These are phyloP conservation scores for Caenorhabditis wallacei DNA, from an alignment of 2,888 invertebrate species.

Conservation along the genomic window DNA sequence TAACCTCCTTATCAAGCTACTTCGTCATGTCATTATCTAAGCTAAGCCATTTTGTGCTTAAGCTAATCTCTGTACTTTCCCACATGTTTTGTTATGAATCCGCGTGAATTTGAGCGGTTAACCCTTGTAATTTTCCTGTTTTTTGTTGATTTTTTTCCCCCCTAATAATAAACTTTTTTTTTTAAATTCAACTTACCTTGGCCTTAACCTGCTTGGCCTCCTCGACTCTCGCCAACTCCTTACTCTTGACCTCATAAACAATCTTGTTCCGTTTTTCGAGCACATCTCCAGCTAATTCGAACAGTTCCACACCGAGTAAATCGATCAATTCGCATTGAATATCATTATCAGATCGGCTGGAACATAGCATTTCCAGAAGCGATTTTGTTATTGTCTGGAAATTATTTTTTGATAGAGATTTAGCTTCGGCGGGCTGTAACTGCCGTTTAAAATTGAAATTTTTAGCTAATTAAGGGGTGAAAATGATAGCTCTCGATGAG, in stretches of 20 bases:
- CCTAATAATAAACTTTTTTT: neutral
- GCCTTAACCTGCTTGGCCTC: conserved; percentile 25
- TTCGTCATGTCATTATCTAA: too few relatives aligned
- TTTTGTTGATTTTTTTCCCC: too few relatives aligned
- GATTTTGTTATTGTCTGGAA: conserved; percentile 40
- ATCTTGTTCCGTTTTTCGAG: conserved; percentile 86
- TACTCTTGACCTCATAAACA: conserved; percentile 56
- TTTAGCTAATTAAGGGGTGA: too few relatives aligned
- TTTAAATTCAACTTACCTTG: conserved; percentile 47
- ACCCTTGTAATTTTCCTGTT: too few relatives aligned
- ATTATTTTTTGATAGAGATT: neutral
- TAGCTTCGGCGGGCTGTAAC: too few relatives aligned
- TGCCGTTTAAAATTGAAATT: too few relatives aligned
- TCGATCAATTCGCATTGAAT: conserved; percentile 87
- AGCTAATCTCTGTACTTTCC: too few relatives aligned
- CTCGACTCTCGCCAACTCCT: conserved; percentile 26
- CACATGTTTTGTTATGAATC: too few relatives aligned
- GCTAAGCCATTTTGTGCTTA: too few relatives aligned
- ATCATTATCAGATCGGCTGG: conserved; percentile 59
- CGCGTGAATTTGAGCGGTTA: too few relatives aligned
- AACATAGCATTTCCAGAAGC: conserved; percentile 43
- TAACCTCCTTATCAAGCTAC: too few relatives aligned
- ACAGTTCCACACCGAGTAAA: conserved; percentile 91
- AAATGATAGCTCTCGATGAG: too few relatives aligned
- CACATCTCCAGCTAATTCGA: conserved; percentile 89